These are phyloP conservation scores for Brachyalestes nurse DNA, from an alignment of 2,797 vertebrate species.

Conservation along the genomic window DNA sequence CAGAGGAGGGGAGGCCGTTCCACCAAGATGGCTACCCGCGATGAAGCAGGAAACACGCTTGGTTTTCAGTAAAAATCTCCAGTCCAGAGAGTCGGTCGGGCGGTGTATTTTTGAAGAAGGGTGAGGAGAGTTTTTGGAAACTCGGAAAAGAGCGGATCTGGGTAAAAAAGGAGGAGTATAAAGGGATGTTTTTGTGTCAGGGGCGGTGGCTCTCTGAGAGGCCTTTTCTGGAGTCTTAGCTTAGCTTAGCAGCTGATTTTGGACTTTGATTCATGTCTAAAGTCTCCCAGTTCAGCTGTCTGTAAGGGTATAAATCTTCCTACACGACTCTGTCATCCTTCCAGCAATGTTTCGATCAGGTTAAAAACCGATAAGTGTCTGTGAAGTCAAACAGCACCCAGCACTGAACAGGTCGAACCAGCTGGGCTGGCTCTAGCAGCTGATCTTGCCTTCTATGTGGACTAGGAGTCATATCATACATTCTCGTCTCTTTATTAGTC, in stretches of 20 bases:
- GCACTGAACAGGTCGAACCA: constrained; percentile 19
- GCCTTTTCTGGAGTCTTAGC: constrained; percentile 5
- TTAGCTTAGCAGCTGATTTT: constrained; percentile 14
- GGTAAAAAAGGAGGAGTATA: constrained; percentile 61
- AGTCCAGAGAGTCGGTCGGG: constrained; percentile 28
- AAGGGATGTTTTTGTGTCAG: constrained; percentile 46
- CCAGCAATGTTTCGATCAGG: background rate
- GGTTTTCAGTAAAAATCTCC: constrained; percentile 74
- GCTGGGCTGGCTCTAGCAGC: background rate
- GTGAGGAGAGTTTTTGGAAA: constrained; percentile 64
- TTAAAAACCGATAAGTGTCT: background rate
- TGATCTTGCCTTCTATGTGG: background rate
- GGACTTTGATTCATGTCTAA: constrained; percentile 21
- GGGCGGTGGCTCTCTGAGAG: constrained; percentile 74
- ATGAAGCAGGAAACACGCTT: constrained; percentile 78
- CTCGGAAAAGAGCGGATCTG: constrained; percentile 65
- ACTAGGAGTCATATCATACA: background rate
- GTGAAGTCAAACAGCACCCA: background rate
- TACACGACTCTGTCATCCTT: no score
- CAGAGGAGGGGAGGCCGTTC: constrained; percentile 63
- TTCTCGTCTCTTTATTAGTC: background rate
- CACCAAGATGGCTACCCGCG: constrained; percentile 84
- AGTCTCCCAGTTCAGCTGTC: background rate
- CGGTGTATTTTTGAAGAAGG: constrained; percentile 41
- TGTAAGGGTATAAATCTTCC: no score